Conservation (phyloP, 2,113 vertebrate genomes). For the human region DNA sequence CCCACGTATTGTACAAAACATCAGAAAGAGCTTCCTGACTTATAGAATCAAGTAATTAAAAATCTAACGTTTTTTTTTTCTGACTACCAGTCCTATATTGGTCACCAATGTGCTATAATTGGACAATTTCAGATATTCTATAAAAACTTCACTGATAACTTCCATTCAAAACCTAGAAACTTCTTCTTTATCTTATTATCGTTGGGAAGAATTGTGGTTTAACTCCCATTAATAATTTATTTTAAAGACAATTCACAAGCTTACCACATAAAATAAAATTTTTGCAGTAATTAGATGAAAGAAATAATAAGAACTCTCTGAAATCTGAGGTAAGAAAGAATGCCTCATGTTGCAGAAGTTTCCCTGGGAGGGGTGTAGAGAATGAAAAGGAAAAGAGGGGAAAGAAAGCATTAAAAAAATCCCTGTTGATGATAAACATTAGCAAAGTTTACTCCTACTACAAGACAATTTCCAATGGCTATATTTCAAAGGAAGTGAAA, state of each 20-base stretch:
- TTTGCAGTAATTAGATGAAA: neutral
- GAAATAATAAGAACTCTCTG: neutral
- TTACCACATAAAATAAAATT: neutral
- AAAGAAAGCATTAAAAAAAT: neutral
- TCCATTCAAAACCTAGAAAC: neutral
- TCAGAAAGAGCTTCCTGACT: neutral
- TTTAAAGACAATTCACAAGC: neutral
- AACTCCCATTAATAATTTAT: neutral
- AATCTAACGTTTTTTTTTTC: neutral
- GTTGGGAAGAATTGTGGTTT: neutral
- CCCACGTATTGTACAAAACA: neutral
- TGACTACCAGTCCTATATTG: neutral
- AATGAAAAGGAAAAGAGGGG: neutral
- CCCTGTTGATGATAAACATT: neutral
- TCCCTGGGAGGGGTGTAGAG: neutral
- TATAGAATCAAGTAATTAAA: neutral
- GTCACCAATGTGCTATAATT: neutral
- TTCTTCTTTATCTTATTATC: neutral
- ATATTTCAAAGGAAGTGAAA: neutral
- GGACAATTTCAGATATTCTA: neutral
- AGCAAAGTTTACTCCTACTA: neutral
- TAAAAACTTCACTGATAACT: neutral
- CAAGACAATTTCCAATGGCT: neutral
- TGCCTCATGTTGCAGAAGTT: neutral
- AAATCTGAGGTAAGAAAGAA: neutral